These are phyloP conservation scores for Apocheima hispidaria DNA, from an alignment of 2,888 invertebrate genomes.

Conservation along the genomic window DNA sequence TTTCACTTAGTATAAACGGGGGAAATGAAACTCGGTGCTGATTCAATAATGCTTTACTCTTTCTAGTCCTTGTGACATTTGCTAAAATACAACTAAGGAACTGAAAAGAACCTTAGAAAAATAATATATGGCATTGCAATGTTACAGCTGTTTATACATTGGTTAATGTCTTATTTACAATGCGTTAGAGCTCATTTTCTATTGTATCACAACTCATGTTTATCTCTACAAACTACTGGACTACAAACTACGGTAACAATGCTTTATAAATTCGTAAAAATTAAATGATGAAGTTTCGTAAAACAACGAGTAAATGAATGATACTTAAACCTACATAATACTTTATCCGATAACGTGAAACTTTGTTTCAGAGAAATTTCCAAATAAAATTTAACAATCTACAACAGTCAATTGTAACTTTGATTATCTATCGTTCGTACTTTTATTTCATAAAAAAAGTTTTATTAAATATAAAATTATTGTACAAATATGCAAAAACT, in stretches of 20 bases:
- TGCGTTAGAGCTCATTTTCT: constrained; percentile 48
- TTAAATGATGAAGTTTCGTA: constrained; percentile 65
- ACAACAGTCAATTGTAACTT: constrained; percentile 62
- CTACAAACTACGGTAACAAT: constrained; percentile 81
- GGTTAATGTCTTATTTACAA: constrained; percentile 55
- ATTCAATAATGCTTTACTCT: constrained; percentile 59
- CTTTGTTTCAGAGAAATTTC: constrained; percentile 56
- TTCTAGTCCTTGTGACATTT: constrained; percentile 55
- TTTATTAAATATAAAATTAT: constrained; percentile 64
- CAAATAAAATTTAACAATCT: constrained; percentile 59
- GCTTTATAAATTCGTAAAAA: constrained; percentile 79
- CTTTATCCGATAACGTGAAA: constrained; percentile 64
- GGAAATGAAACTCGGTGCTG: constrained; percentile 53
- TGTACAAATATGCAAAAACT: constrained; percentile 73
- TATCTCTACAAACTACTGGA: constrained; percentile 61
- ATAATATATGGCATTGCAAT: constrained; percentile 51
- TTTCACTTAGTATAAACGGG: too few relatives aligned
- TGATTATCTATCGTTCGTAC: constrained; percentile 43
- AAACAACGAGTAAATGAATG: constrained; percentile 66
- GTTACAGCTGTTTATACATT: constrained; percentile 40
- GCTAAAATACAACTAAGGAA: constrained; percentile 47
- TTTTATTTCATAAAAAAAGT: constrained; percentile 58
- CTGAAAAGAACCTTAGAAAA: constrained; percentile 43
- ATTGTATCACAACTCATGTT: constrained; percentile 64
- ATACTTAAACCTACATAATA: constrained; percentile 68